Conservation (phyloP, 2,888 invertebrate genomes). For the Caenorhabditis doughertyi region DNA sequence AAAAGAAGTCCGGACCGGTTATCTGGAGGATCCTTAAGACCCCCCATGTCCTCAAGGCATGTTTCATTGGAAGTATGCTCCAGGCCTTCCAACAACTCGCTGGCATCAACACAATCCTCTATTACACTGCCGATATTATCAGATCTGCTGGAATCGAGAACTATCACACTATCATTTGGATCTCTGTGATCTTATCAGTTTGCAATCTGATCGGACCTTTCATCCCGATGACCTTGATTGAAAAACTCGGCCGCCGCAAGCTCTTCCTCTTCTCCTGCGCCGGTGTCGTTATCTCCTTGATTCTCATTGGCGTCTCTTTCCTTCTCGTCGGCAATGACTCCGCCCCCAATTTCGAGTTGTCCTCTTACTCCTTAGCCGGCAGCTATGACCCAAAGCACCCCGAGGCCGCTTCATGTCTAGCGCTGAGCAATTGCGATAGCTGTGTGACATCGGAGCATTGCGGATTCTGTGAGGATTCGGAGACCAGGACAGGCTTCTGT, state of each 20-base stretch:
- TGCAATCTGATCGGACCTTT: conserved; percentile 78
- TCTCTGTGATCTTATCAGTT: conserved; percentile 64
- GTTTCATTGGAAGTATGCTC: conserved; percentile 85
- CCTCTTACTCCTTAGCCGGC: conserved; percentile 34
- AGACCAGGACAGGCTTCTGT: conserved; percentile 54
- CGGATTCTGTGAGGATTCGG: conserved; percentile 82
- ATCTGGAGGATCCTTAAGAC: conserved; percentile 74
- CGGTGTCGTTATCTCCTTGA: conserved; percentile 76
- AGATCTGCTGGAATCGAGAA: conserved; percentile 77
- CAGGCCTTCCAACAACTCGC: conserved; percentile 85
- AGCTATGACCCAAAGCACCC: conserved; percentile 7
- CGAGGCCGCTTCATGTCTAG: conserved; percentile 32
- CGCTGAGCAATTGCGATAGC: conserved; percentile 82
- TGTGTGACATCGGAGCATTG: conserved; percentile 84
- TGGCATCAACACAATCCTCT: conserved; percentile 86
- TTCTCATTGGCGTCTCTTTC: conserved; percentile 79
- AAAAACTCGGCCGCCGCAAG: conserved; percentile 75
- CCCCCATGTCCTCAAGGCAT: conserved; percentile 82
- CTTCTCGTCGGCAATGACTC: conserved; percentile 62
- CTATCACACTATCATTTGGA: conserved; percentile 79
- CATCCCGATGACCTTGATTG: conserved; percentile 80
- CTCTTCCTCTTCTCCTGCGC: conserved; percentile 76
- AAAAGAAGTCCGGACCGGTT: conserved; percentile 60
- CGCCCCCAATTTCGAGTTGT: conserved; percentile 43
- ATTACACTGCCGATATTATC: conserved; percentile 80